These are phyloP conservation scores for Paramormyrops kingsleyae DNA, from an alignment of 2,113 vertebrate species.

Conservation along the genomic window DNA sequence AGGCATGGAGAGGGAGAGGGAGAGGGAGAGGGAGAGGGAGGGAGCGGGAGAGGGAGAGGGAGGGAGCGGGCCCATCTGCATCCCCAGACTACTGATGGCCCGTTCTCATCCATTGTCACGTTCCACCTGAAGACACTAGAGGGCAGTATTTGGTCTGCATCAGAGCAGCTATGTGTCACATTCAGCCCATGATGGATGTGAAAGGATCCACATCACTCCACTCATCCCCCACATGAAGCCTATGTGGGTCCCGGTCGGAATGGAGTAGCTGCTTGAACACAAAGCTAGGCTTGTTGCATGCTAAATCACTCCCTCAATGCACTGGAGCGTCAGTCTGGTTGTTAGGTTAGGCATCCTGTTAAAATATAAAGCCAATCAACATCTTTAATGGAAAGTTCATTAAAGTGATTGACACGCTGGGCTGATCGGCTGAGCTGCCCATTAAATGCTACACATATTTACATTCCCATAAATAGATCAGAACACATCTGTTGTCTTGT, in stretches of 20 bases:
- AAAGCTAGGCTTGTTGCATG: neutral
- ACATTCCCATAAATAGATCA: neutral
- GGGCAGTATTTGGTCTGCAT: constrained; percentile 53
- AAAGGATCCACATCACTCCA: neutral
- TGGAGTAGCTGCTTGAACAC: neutral
- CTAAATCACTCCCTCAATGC: neutral
- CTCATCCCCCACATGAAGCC: neutral
- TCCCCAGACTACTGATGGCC: neutral
- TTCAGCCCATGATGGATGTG: neutral
- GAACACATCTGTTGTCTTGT: neutral
- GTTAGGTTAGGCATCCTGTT: neutral
- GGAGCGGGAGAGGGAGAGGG: neutral
- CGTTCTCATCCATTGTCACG: neutral
- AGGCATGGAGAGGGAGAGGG: neutral
- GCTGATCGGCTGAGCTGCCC: neutral
- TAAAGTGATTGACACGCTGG: neutral
- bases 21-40: neutral
- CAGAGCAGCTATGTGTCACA: neutral
- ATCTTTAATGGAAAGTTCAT: neutral
- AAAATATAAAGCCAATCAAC: neutral
- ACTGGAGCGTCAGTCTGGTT: neutral
- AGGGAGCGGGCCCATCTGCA: neutral
- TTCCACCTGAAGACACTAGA: constrained; percentile 52
- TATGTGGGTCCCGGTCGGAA: neutral
- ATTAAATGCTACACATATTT: neutral